Conservation (phyloP, 2,888 invertebrate genomes). For the Andrena dorsata region DNA sequence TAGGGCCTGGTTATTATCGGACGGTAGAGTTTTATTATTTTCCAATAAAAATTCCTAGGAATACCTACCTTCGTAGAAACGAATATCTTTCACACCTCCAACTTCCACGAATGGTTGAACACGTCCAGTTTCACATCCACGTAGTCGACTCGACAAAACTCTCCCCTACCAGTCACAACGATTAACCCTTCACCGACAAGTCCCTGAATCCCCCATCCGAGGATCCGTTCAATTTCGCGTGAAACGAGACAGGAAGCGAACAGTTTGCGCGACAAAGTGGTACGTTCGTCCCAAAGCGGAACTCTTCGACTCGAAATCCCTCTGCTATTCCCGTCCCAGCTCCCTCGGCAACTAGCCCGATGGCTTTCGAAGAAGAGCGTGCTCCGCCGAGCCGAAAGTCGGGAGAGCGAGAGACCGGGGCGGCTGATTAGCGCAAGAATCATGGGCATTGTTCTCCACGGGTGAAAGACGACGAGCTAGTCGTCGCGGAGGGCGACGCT, state of each 20-base stretch:
- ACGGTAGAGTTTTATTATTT: slow-evolving; percentile 38
- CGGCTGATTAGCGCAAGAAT: slow-evolving; percentile 36
- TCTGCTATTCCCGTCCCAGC: slow-evolving; percentile 2
- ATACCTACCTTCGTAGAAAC: not conserved
- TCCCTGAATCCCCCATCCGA: not conserved
- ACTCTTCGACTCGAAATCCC: slow-evolving; percentile 2
- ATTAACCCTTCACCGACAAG: slow-evolving; percentile 9
- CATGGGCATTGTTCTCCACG: slow-evolving; percentile 28
- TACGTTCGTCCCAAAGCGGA: not conserved
- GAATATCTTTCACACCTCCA: too few species aligned
- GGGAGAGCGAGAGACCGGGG: not conserved
- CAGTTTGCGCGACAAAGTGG: not conserved
- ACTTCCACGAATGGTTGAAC: too few species aligned
- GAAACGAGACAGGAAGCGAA: too few species aligned
- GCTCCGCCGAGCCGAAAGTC: not conserved
- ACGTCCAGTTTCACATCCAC: too few species aligned
- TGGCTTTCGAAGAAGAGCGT: not conserved
- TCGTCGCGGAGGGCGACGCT: slow-evolving; percentile 6
- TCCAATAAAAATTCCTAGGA: not conserved
- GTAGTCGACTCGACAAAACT: too few species aligned
- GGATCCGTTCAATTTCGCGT: not conserved
- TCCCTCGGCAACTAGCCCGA: slow-evolving; percentile 9
- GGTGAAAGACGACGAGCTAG: slow-evolving; percentile 25
- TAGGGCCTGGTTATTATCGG: slow-evolving; percentile 19
- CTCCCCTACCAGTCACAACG: too few species aligned